Base-by-base conservation (phyloP, 2,797 vertebrate species). In the Eospalax fontanierii region DNA sequence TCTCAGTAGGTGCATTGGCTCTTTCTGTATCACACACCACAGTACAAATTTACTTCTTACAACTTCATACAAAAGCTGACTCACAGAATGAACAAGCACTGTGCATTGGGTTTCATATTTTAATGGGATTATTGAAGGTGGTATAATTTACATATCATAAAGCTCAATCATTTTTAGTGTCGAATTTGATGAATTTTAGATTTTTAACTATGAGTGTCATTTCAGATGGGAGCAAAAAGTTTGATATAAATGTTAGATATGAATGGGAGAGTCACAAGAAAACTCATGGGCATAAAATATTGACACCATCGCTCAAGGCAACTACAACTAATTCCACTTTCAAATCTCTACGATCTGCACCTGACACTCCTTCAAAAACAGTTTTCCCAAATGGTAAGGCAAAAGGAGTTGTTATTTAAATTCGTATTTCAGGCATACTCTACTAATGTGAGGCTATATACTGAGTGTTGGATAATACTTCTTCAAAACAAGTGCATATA, bases 151-250 rank as follows among this genome's bases (percentile, higher is more conserved):
- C 3, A 76, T 33, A 54, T 30, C 35, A 88, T 90, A 43, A 68
- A 43, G 35, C 24, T 88, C 38, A 57, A 21, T 7, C 33, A 50
- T 89, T 70, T 93, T 87, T 91, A 87, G 40, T 91, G 10, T 38
- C 80, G 6, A 79, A 70, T 86, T 85, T 87, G 50, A 68, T 90
- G 33, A 74, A 22, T 54, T 96, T 87, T 89, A n/a, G 22, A 24
- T 87, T 94, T 95, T 89, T 83, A 85, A 90, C 26, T 50, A 46
- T 91, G 80, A 26, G 18, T 97, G n/a, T 96, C 16, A 38, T 96
- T 98, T 96, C 97, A 99, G 99, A 98, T 66, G 98, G 98, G 97
- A 99, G 98, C 57, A 99, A 97, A 38, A 98, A 86, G n/a, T 98
- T 98, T 86, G 92, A 90, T 75, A 98, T 96, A n/a, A 89, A 65